These are phyloP conservation scores for Ischnus inquisitorius DNA, from an alignment of 2,888 invertebrate species.

Conservation along the genomic window DNA sequence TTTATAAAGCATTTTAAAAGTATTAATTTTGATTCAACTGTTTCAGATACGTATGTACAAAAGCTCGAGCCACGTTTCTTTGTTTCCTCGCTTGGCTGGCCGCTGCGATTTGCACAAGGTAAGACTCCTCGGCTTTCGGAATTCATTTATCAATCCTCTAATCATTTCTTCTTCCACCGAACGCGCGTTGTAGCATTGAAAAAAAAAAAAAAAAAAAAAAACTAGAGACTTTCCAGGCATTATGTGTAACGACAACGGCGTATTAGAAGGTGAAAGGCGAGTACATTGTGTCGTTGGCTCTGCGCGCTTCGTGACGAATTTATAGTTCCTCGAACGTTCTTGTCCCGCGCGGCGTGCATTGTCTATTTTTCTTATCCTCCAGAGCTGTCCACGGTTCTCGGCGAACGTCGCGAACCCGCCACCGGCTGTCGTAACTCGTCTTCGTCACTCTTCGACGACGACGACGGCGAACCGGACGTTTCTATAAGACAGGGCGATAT, in stretches of 20 bases:
- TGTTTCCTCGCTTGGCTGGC: slow-evolving; percentile 94
- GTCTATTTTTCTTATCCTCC: slow-evolving; percentile 36
- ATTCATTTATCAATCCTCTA: slow-evolving; percentile 24
- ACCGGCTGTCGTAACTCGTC: slow-evolving; percentile 61
- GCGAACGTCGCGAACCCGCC: slow-evolving; percentile 3
- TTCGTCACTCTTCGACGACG: slow-evolving; percentile 63
- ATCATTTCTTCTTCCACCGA: not conserved
- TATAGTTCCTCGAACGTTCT: slow-evolving; percentile 52
- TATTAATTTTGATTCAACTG: slow-evolving; percentile 33
- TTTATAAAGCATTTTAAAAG: not conserved
- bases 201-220: not conserved
- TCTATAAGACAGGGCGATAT: slow-evolving; percentile 63
- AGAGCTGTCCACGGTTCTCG: slow-evolving; percentile 8
- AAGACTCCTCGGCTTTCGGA: slow-evolving; percentile 78
- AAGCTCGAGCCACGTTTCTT: slow-evolving; percentile 93
- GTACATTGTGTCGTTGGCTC: not conserved
- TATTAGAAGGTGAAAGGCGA: not conserved
- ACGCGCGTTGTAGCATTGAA: not conserved
- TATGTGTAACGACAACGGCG: not conserved
- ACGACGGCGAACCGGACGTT: slow-evolving; percentile 56
- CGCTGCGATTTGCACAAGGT: slow-evolving; percentile 95
- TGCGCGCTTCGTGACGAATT: slow-evolving; percentile 43
- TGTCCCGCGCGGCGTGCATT: slow-evolving; percentile 2
- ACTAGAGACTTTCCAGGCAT: not conserved
- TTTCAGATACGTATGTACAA: slow-evolving; percentile 92